Conservation (phyloP, 2,113 vertebrate genomes). For the Arvicanthis niloticus region DNA sequence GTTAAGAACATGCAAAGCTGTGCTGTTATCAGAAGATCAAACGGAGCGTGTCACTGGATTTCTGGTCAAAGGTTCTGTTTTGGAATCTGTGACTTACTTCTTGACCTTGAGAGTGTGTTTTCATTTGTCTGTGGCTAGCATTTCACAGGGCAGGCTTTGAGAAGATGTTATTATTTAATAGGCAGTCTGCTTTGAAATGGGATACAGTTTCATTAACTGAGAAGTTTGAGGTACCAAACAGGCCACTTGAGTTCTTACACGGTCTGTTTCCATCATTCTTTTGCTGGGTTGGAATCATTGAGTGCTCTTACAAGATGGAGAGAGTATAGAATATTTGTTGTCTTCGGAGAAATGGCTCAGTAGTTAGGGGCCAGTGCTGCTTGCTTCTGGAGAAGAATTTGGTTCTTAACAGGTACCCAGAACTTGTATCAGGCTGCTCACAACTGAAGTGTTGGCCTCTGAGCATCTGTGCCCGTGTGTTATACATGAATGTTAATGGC, state of each 20-base stretch:
- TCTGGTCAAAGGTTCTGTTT: conserved; percentile 64
- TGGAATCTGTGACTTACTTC: conserved; percentile 67
- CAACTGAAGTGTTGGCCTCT: background rate
- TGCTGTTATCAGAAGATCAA: background rate
- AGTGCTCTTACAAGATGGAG: conserved; percentile 22
- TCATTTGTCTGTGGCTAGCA: conserved; percentile 46
- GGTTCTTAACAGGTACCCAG: background rate
- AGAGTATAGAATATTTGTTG: background rate
- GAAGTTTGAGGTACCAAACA: conserved; percentile 25
- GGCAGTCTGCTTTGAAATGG: conserved; percentile 57
- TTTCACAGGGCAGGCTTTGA: conserved; percentile 29
- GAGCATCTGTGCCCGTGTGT: background rate
- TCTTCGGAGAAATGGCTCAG: background rate
- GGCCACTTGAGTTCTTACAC: background rate
- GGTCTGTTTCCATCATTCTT: conserved; percentile 30
- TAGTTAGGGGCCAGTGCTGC: background rate
- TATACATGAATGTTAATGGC: no score
- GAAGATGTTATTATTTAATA: conserved; percentile 51
- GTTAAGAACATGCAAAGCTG: conserved; percentile 27
- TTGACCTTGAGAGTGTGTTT: conserved; percentile 57
- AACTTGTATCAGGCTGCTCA: background rate
- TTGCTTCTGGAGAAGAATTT: background rate
- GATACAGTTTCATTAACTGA: conserved; percentile 33
- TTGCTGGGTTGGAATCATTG: conserved; percentile 34
- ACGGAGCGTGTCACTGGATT: conserved; percentile 39